Conservation (phyloP, 2,113 vertebrate species). For the Carollia perspicillata region DNA sequence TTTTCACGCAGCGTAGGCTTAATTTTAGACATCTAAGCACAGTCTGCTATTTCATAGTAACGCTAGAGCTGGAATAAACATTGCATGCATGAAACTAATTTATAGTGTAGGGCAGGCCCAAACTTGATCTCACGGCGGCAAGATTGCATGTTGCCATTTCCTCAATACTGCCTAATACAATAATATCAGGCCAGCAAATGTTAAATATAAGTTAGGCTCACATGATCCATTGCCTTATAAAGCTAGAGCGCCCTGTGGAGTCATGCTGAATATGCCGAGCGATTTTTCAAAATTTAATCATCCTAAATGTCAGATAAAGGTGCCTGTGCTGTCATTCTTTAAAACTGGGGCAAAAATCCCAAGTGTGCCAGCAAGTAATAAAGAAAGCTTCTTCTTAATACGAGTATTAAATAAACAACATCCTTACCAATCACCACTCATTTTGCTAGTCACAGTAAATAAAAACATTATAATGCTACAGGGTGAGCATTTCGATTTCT, state of each 20-base stretch:
- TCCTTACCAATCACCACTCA: slow-evolving; percentile 8
- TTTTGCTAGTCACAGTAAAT: slow-evolving; percentile 59
- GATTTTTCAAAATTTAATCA: slow-evolving; percentile 91
- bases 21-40: slow-evolving; percentile 74
- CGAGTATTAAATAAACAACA: slow-evolving; percentile 75
- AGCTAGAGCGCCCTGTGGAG: slow-evolving; percentile 83
- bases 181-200: slow-evolving; percentile 82
- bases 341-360: slow-evolving; percentile 77
- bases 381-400: slow-evolving; percentile 82
- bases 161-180: slow-evolving; percentile 83
- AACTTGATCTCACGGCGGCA: slow-evolving; percentile 82
- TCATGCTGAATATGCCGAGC: slow-evolving; percentile 85
- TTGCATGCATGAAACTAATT: slow-evolving; percentile 80
- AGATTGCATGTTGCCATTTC: slow-evolving; percentile 86
- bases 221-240: slow-evolving; percentile 87
- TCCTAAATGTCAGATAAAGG: slow-evolving; percentile 88
- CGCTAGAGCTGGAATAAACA: slow-evolving; percentile 70
- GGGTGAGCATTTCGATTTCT: not conserved
- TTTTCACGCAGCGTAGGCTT: slow-evolving; percentile 60
- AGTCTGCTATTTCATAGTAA: slow-evolving; percentile 59
- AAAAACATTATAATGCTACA: slow-evolving; percentile 47
- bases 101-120: slow-evolving; percentile 74
- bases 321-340: slow-evolving; percentile 92
- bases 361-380: slow-evolving; percentile 81
- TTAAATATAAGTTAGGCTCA: slow-evolving; percentile 87